Conservation (phyloP, 2,888 invertebrate genomes). For the Drosophila kambysellisi region DNA sequence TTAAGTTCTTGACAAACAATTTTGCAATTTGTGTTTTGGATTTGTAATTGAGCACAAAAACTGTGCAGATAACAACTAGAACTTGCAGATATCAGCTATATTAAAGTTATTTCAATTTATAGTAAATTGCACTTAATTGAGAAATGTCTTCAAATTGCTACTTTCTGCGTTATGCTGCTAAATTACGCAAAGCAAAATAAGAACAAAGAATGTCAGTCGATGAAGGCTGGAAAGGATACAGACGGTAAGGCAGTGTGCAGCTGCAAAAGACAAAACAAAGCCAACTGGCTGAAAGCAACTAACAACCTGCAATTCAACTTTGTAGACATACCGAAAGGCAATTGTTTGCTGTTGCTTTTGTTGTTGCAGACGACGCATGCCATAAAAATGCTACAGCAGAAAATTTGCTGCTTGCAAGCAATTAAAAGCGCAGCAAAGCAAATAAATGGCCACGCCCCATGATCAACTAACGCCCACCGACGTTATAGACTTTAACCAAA, state of each 20-base stretch:
- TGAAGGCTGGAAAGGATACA: neutral
- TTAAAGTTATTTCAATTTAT: conserved; percentile 39
- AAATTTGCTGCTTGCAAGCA: conserved; percentile 67
- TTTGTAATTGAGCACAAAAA: neutral
- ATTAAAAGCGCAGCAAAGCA: conserved; percentile 78
- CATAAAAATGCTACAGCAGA: conserved; percentile 60
- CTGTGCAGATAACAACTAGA: neutral
- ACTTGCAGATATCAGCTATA: conserved; percentile 3
- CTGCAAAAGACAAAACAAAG: conserved; percentile 37
- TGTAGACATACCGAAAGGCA: conserved; percentile 73
- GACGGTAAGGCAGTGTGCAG: neutral
- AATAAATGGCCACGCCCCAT: conserved; percentile 63
- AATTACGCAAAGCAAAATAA: conserved; percentile 68
- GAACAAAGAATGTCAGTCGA: conserved; percentile 63
- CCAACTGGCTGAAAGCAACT: conserved; percentile 53
- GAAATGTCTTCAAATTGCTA: conserved; percentile 46
- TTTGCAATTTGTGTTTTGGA: neutral
- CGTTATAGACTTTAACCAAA: conserved; percentile 58
- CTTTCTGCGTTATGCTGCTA: conserved; percentile 54
- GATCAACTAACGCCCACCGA: conserved; percentile 60
- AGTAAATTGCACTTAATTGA: conserved; percentile 28
- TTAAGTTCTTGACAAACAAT: neutral
- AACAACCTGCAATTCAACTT: conserved; percentile 77
- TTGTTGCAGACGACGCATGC: conserved; percentile 46
- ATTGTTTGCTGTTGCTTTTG: conserved; percentile 31